Percentiles rank a stretch among this genome's conserved stretches.
Evolutionary conservation across 2,113 vertebrate species (phyloP).

Genomic region (Bothrops jararaca): DNA sequence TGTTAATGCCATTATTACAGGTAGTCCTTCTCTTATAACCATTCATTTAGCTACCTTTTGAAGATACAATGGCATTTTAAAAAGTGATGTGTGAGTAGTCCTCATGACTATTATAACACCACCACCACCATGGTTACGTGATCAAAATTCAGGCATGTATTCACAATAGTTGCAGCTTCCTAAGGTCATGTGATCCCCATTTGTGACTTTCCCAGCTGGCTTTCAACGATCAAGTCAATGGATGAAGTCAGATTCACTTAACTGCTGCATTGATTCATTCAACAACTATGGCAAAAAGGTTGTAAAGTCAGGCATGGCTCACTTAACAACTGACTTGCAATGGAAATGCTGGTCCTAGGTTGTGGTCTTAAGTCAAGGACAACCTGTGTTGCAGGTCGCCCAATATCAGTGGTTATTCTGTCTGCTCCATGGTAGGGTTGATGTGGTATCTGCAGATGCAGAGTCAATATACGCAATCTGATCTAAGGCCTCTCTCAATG

Average conservation of each 20-base stretch:
- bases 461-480: not conserved
- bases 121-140: not conserved
- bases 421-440: not conserved
- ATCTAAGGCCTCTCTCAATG: not conserved
- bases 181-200: not conserved
- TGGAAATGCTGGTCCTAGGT: not conserved
- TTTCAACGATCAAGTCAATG: not conserved
- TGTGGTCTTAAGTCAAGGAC: not conserved
- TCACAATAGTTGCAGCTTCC: not conserved
- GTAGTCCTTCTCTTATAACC: not conserved
- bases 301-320: not conserved
- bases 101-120: not conserved
- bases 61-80: not conserved
- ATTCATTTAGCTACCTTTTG: too few relatives aligned
- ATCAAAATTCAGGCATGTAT: not conserved
- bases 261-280: not conserved
- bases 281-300: too few relatives aligned
- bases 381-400: not conserved
- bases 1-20: not conserved
- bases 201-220: not conserved
- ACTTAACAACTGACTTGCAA: not conserved
- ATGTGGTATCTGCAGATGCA: not conserved
- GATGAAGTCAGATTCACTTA: not conserved
- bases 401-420: not conserved
- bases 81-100: not conserved